Percentiles rank a stretch among this genome's conserved stretches.
Evolutionary conservation across 2,797 vertebrate species (phyloP).

Genomic region (Sebastes glaucus): DNA sequence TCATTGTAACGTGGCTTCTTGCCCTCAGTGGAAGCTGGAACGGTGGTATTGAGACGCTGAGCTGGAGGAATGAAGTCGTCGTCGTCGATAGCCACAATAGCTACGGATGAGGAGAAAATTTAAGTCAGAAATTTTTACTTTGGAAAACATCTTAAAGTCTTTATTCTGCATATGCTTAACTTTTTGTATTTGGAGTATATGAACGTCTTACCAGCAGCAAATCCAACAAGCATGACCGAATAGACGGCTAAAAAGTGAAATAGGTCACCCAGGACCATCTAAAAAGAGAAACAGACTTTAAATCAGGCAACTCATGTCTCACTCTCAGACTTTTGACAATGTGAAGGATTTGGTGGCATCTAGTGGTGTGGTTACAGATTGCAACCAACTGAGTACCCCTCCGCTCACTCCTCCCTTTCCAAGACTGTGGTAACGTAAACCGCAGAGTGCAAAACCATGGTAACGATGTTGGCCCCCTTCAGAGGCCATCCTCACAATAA

Average conservation of each 20-base stretch:
- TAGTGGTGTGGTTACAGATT: too few relatives aligned
- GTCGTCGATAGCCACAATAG: slow-evolving; percentile 56
- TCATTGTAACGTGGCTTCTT: slow-evolving; percentile 72
- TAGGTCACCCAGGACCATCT: slow-evolving; percentile 90
- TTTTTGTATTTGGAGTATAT: neutral
- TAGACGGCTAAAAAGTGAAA: slow-evolving; percentile 89
- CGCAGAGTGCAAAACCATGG: too few relatives aligned
- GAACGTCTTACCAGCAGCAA: slow-evolving; percentile 84
- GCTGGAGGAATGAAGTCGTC: slow-evolving; percentile 10
- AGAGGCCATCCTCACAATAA: too few relatives aligned
- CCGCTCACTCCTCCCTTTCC: neutral
- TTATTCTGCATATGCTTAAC: neutral
- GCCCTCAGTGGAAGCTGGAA: neutral
- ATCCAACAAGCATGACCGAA: slow-evolving; percentile 90
- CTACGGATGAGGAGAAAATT: slow-evolving; percentile 1
- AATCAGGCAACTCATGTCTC: neutral
- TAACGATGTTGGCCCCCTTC: too few relatives aligned
- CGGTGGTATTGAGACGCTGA: neutral
- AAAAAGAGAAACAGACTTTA: slow-evolving; percentile 40
- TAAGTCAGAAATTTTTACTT: neutral
- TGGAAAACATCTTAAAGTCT: neutral
- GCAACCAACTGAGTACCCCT: neutral
- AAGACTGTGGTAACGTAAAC: neutral
- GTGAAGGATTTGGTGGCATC: neutral
- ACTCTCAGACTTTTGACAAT: neutral